phyloP scores from a whole-genome alignment of 2,113 vertebrate genomes.

The Ramphastos sulfuratus region DNA sequence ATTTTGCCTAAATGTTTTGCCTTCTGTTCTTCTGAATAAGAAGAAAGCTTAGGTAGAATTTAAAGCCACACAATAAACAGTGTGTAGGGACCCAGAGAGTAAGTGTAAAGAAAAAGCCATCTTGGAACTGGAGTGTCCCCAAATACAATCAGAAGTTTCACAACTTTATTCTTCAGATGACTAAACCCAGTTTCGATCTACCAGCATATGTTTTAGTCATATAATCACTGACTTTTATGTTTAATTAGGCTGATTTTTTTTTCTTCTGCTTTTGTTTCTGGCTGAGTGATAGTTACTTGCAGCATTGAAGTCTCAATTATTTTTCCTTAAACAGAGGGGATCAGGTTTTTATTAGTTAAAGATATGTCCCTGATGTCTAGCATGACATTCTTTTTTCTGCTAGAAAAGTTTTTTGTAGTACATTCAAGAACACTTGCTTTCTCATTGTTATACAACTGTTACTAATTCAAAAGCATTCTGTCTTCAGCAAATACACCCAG shows the following conservation, averaged over 20 bases:
- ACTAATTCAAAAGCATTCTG: neutral
- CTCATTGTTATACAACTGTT: neutral
- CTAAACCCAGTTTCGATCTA: neutral
- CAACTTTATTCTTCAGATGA: neutral
- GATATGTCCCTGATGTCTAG: neutral
- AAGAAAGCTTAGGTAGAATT: neutral
- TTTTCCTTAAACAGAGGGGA: neutral
- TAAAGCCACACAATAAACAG: neutral
- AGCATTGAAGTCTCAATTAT: neutral
- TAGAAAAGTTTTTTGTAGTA: neutral
- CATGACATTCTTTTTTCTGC: neutral
- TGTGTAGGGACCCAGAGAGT: neutral
- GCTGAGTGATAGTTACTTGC: neutral
- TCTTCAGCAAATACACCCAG: neutral
- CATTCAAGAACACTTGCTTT: neutral
- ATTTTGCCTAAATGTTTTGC: neutral
- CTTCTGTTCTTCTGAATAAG: neutral
- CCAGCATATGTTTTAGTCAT: neutral
- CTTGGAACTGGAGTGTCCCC: neutral
- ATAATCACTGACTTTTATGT: neutral
- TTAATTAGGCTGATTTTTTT: neutral
- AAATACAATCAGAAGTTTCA: neutral
- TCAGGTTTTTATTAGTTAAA: neutral
- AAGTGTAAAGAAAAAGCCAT: neutral
- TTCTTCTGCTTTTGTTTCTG: too few species aligned